These are phyloP conservation scores for Oscheius myriophilus DNA, from an alignment of 2,888 invertebrate species.

Conservation along the genomic window DNA sequence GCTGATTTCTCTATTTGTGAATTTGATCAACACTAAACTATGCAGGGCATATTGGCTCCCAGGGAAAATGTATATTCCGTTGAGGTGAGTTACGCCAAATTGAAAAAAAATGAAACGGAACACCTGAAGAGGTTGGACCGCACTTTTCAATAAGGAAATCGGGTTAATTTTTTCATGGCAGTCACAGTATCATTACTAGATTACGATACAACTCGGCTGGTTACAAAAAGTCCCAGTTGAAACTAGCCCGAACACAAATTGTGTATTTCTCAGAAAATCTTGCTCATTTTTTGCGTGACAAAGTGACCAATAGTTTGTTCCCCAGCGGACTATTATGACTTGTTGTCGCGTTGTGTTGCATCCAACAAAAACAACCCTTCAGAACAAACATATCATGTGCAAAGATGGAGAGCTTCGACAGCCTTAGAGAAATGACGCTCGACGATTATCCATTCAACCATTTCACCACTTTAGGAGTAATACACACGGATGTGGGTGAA, in stretches of 20 bases:
- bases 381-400: neutral
- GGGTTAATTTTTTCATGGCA: too few species aligned
- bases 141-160: too few species aligned
- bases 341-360: neutral
- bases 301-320: too few species aligned
- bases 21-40: conserved; percentile 54
- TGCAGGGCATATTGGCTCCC: conserved; percentile 55
- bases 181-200: too few species aligned
- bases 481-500: conserved; percentile 49
- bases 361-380: neutral
- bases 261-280: too few species aligned
- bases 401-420: conserved; percentile 40
- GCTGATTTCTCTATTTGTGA: conserved; percentile 52
- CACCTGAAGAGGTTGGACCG: too few species aligned
- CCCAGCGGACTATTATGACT: neutral
- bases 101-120: too few species aligned
- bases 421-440: conserved; percentile 36
- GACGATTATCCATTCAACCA: conserved; percentile 49
- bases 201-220: too few species aligned
- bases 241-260: too few species aligned
- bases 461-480: conserved; percentile 49
- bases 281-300: too few species aligned
- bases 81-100: conserved; percentile 26
- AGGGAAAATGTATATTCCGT: conserved; percentile 44
- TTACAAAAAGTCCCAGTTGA: too few species aligned